phyloP scores from a whole-genome alignment of 2,888 invertebrate species.

The Amphiduros pacificus region DNA sequence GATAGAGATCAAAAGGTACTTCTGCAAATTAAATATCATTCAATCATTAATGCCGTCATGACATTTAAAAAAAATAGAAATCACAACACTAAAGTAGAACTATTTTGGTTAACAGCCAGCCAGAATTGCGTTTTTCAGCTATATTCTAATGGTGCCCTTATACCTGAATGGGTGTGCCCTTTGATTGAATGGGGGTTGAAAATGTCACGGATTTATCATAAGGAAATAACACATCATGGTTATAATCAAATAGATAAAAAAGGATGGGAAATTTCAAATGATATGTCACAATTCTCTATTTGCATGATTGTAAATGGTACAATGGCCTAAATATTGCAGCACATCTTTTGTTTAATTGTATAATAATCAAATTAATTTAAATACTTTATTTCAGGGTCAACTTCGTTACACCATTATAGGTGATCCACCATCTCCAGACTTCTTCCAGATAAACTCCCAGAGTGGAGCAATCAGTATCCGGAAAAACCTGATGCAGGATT shows the following conservation, averaged over 20 bases:
- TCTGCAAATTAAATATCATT: background rate
- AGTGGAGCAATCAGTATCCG: slow-evolving; percentile 42
- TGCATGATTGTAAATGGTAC: too few species aligned
- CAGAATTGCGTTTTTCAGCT: too few species aligned
- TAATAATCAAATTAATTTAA: background rate
- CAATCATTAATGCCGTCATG: background rate
- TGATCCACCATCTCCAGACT: slow-evolving; percentile 39
- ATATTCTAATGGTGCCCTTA: too few species aligned
- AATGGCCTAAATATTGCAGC: background rate
- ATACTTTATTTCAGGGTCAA: slow-evolving; percentile 18
- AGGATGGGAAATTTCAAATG: too few species aligned
- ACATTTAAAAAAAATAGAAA: background rate
- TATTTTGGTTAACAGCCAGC: background rate
- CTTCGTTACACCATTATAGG: slow-evolving; percentile 30
- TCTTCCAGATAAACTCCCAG: slow-evolving; percentile 37
- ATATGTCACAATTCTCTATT: too few species aligned
- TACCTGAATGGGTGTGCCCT: too few species aligned
- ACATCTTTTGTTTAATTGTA: background rate
- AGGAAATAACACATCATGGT: too few species aligned
- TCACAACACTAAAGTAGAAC: background rate
- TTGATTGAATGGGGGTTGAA: too few species aligned
- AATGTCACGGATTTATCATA: too few species aligned
- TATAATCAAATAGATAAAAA: too few species aligned
- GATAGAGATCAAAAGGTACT: slow-evolving; percentile 28
- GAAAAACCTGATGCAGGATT: slow-evolving; percentile 22